Evolutionary conservation across 2,797 vertebrate genomes (phyloP), one percentile per base, ranked within the genome.

Genomic region (Dryobates pubescens): DNA sequence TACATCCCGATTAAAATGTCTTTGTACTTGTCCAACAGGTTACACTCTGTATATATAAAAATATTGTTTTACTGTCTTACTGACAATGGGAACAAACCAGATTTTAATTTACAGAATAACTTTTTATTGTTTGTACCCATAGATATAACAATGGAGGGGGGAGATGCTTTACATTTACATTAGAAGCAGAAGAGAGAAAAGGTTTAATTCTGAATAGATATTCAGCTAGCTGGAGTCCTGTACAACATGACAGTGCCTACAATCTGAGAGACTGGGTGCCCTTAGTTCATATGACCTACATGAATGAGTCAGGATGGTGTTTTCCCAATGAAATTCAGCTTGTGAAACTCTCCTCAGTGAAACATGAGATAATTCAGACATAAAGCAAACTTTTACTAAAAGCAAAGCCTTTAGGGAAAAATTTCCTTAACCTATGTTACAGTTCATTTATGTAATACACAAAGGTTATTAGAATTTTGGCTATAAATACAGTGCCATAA

Each of bases 1-100:
- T 95, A 96, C 88, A 95, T 93, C 68, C 89, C 94, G 94, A 96
- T 96, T 97, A 96, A 96, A 96, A 97, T 93, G 71, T 85, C 93
- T 95, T 89, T 94, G 86, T 80, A 84, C 90, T 81, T 72, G 73
- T 86, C 75, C 94, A 90, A 78, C 85, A 95, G 82, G 95, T 95
- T 96, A 51, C 63, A 67, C 24, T 82, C 53, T 90, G 62, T 94
- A 58, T 91, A 64, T 70, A 61, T 29, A 68, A 78, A 92, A 86
- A 92, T 77, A 78, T 67, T 75, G 12, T 94, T 95, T 90, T 75
- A 54, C 83, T 71, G 45, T 86, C 67, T 93, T 83, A 30, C 59
- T 29, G 76, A 83, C 65, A 64, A 75, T 3, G 12, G 68, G 88
- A 94, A 80, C 76, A 73, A 82, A 93, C 59, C 38, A 81, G 82